Evolutionary conservation across 1,140 invertebrate genomes (phyloP).

Genomic region (Magallana gigas): DNA sequence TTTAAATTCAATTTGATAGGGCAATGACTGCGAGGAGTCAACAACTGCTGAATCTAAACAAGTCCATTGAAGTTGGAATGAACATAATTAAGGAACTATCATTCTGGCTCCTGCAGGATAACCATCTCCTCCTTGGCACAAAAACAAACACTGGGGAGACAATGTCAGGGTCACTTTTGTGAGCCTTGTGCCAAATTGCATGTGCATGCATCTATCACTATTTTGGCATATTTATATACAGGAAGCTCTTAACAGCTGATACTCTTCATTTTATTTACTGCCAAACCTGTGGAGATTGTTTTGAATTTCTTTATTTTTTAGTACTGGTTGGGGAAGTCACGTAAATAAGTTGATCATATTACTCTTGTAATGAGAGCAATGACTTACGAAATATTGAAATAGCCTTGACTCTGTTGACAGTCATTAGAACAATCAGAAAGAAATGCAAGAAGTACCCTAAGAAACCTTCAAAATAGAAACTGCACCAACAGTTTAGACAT

Average conservation of each 20-base stretch:
- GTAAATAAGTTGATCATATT: conserved; percentile 20
- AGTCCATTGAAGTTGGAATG: neutral
- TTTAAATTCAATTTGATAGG: conserved; percentile 35
- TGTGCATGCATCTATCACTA: conserved; percentile 15
- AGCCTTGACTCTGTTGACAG: conserved; percentile 18
- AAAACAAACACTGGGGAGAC: neutral
- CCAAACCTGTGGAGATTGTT: neutral
- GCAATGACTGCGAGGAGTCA: neutral
- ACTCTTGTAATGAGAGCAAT: neutral
- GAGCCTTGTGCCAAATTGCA: conserved; percentile 16
- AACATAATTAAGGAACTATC: conserved; percentile 26
- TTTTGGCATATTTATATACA: conserved; percentile 32
- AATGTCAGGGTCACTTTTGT: neutral
- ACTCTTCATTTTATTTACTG: conserved; percentile 31
- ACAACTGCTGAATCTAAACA: neutral
- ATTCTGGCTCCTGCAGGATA: neutral
- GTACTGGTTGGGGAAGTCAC: too few species aligned
- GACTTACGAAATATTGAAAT: neutral
- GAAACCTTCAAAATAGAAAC: conserved; percentile 18
- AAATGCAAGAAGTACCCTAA: neutral
- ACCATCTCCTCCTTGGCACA: neutral
- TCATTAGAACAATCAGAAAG: neutral
- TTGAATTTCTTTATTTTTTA: neutral
- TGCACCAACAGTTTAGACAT: conserved; percentile 3
- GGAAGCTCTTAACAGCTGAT: conserved; percentile 16